Evolutionary conservation across 2,797 vertebrate genomes (phyloP), one percentile per base, ranked within the genome.

Genomic region (Hoplostethus atlanticus): DNA sequence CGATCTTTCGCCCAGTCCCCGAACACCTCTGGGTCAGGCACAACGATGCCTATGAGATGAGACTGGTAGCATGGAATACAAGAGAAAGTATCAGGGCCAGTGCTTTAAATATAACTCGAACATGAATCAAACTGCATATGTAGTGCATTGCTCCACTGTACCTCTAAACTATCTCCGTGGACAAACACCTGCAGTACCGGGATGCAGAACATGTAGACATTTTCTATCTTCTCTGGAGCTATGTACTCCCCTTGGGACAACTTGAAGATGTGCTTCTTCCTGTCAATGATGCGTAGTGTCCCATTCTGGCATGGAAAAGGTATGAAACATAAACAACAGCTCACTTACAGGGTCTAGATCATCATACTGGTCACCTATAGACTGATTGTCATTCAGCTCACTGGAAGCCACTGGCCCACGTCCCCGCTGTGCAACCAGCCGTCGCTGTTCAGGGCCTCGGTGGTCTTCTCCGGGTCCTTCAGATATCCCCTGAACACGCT

Each of bases 241-340:
- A 96, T 91, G 81, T 96, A 95, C 84, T 96, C 95, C 6, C 95
- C 94, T 84, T 95, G 94, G 12, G 93, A 93, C 85, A 96, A 70
- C 83, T 96, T 96, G 76, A 95, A 96, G 83, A 96, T 95, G 88
- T 96, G 92, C 89, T 95, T 95, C 89, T 95, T 95, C 76, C 95
- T 84, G 90, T 96, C 95, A 0, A 96, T 88, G 86, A 96, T 95
- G 74, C 91, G 90, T 10, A 96, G 84, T 0, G 93, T 94, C 54
- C 95, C 95, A 0, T 95, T 95, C 95, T 96, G 80, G 52, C 28
- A n/a, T 34, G 76, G 2, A 31, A 55, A 10, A 75, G 47, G 21
- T 0, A 17, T 4, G 54, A 28, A 38, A 79, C 7, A 25, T 17
- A 48, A 17, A 42, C 0, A 15, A 46, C 61, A 5, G 3, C 8